Conservation (phyloP, 1,140 invertebrate species). For the Samia ricini region DNA sequence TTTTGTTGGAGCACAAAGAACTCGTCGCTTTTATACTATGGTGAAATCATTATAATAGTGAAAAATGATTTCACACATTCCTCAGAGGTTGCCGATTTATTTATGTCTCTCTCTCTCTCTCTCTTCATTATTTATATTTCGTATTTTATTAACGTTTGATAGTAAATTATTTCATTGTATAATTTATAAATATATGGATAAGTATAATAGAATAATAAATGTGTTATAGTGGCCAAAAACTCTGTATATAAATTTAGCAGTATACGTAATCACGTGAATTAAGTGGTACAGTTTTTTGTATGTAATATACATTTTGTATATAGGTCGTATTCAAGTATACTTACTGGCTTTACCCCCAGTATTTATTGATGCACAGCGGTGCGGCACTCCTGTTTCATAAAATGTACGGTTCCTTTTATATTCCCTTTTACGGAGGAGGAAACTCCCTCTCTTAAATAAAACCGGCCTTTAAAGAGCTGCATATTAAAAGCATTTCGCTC, state of each 20-base stretch:
- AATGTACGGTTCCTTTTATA: slow-evolving; percentile 40
- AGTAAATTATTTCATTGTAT: not conserved
- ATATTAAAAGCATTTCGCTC: slow-evolving; percentile 50
- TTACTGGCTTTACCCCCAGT: slow-evolving; percentile 20
- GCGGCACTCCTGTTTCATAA: slow-evolving; percentile 30
- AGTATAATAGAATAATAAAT: too few species aligned
- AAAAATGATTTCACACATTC: slow-evolving; percentile 5
- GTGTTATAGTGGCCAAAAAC: too few species aligned
- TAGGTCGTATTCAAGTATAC: not conserved
- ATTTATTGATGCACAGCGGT: slow-evolving; percentile 19
- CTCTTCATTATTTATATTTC: not conserved
- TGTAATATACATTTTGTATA: not conserved
- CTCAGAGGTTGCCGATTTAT: slow-evolving; percentile 4
- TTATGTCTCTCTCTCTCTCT: not conserved
- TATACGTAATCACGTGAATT: too few species aligned
- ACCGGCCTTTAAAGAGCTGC: slow-evolving; percentile 35
- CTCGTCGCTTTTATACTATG: slow-evolving; percentile 6
- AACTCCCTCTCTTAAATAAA: slow-evolving; percentile 40
- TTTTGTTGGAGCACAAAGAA: slow-evolving; percentile 13
- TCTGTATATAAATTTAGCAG: too few species aligned
- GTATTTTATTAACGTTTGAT: not conserved
- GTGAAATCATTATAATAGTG: slow-evolving; percentile 10
- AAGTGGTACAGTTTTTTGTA: too few species aligned
- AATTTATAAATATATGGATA: too few species aligned
- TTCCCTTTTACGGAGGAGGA: slow-evolving; percentile 41